These are phyloP conservation scores for Cistogaster globosa DNA, from an alignment of 2,888 invertebrate genomes.

Conservation along the genomic window DNA sequence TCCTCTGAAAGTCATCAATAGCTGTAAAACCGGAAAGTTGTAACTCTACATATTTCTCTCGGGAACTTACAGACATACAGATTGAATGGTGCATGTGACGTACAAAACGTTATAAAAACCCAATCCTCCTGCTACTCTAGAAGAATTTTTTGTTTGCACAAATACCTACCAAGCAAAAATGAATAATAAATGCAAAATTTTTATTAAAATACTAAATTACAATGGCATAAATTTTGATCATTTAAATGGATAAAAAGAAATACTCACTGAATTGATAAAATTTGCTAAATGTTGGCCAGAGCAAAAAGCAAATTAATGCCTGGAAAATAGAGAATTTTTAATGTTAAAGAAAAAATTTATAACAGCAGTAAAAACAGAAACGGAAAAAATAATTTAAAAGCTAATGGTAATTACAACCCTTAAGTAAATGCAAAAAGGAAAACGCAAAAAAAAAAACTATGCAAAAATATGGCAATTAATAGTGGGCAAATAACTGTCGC, in stretches of 20 bases:
- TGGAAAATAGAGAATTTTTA: conserved; percentile 18
- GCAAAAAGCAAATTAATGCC: conserved; percentile 3
- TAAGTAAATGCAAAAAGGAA: conserved; percentile 15
- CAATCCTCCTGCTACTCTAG: too few species aligned
- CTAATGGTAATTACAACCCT: conserved; percentile 17
- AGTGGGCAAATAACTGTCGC: conserved; percentile 19
- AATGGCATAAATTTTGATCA: conserved; percentile 28
- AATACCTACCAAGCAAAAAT: too few species aligned
- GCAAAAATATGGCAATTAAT: conserved; percentile 49
- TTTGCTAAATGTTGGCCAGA: not conserved
- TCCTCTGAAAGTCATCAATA: too few species aligned
- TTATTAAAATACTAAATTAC: conserved; percentile 21
- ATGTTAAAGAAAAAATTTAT: conserved; percentile 15
- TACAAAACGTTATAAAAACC: too few species aligned
- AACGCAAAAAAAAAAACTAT: conserved; percentile 23
- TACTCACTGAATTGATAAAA: not conserved
- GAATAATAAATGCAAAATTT: not conserved
- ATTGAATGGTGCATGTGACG: too few species aligned
- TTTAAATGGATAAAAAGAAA: not conserved
- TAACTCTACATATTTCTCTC: too few species aligned
- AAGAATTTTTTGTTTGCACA: too few species aligned
- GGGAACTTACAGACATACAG: too few species aligned
- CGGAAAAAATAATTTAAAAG: not conserved
- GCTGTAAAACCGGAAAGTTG: too few species aligned
- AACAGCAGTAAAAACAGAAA: not conserved